Percentiles rank a stretch among this genome's conserved stretches.
These are phyloP conservation scores for Cryptus viduatorius DNA, from an alignment of 2,888 invertebrate genomes.

Conservation along the genomic window DNA sequence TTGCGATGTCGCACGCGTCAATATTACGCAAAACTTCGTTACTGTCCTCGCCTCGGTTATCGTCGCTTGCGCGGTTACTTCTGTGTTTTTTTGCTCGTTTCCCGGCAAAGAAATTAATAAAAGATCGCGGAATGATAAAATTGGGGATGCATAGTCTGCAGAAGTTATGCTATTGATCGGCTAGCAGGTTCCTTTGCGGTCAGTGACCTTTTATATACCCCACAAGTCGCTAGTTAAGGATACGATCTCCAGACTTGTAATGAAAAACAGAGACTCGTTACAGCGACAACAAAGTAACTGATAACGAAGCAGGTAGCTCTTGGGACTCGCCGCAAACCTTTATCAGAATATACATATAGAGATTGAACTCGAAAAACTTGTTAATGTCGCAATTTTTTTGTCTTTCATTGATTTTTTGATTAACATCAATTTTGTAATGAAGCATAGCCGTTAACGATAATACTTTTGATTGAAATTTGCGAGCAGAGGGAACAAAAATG, in stretches of 20 bases:
- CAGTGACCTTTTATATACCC: neutral
- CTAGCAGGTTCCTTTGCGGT: constrained; percentile 5
- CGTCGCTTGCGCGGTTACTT: neutral
- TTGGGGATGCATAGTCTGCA: constrained; percentile 4
- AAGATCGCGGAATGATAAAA: neutral
- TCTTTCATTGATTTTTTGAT: too few relatives aligned
- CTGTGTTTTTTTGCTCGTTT: neutral
- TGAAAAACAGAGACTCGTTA: neutral
- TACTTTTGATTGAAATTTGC: too few relatives aligned
- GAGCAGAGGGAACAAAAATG: too few relatives aligned
- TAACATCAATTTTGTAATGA: too few relatives aligned
- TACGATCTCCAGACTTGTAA: neutral
- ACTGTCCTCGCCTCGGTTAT: constrained; percentile 19
- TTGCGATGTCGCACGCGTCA: constrained; percentile 17
- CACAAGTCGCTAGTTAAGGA: neutral
- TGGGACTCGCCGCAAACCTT: neutral
- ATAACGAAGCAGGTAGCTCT: neutral
- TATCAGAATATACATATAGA: too few relatives aligned
- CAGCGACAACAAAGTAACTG: constrained; percentile 11
- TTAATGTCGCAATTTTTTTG: too few relatives aligned
- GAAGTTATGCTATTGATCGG: constrained; percentile 25
- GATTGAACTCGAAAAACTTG: too few relatives aligned
- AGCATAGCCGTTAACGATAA: too few relatives aligned
- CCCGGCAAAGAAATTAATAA: neutral
- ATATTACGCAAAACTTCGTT: constrained; percentile 24